Base-by-base conservation (phyloP, 2,888 invertebrate species). In the Hipparchia sbordonii region DNA sequence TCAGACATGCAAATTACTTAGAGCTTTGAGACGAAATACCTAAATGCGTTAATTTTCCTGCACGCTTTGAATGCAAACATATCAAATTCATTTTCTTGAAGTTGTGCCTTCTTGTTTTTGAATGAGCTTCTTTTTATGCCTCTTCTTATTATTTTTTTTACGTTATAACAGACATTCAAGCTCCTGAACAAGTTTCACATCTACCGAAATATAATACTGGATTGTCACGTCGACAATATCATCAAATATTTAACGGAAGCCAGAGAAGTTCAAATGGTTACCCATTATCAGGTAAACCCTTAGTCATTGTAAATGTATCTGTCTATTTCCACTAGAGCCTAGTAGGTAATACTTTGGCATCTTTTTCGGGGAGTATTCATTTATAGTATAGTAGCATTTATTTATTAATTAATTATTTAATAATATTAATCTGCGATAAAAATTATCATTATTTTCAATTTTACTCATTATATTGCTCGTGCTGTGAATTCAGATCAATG, bases 261-360 rank as follows among this genome's bases (percentile, higher is more conserved):
- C 51, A 79, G 81, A 46, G 76, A 81, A 12, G 80, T 89, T 8
- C 82, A 88, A 23, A 86, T 91, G 84, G 82, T 89, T 33, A 86
- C 88, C 67, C 84, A 87, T 69, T 93, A 93, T 76, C 91, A 91
- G 89, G 93, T 93, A 84, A 12, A 45, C n/a, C 9, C 13, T 33
- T 65, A 39, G 33, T 54, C 33, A 23, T n/a, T n/a, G 33, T 56
- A 51, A 8, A 61, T n/a, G 13, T 3, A n/a, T 6, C 52, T 48
- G 2, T 9, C 12, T 10, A 12, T 52, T 10, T 52, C 52, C 52
- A 23, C 23, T 23, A 23, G 23, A 23, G 23, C 23, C 23, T 23
- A 23, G 23, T 39, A 4, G 39, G 2, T 39, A 39, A 39, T 39
- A 39, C 2, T 39, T 39, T 39, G 39, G 39, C 4, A 39, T 39